A percentile compares a stretch with the other conserved stretches of the same genome.
These are phyloP conservation scores for Pseudococcus longispinus DNA, from an alignment of 2,888 invertebrate species.

Conservation along the genomic window DNA sequence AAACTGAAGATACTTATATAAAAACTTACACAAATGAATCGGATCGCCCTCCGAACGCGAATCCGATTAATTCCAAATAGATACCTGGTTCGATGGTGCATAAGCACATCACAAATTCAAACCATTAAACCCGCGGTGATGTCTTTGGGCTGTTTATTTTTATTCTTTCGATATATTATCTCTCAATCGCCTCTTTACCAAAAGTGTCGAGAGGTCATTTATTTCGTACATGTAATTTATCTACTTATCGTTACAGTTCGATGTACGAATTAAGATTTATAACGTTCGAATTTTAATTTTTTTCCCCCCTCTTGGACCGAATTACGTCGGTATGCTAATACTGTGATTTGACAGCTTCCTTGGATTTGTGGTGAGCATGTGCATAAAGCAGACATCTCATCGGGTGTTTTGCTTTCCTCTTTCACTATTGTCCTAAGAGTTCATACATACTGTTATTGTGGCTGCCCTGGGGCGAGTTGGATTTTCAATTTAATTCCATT, in stretches of 20 bases:
- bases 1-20: neutral
- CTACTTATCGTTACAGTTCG: neutral
- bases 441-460: neutral
- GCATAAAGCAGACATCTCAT: neutral
- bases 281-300: neutral
- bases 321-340: neutral
- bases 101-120: neutral
- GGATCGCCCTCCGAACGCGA: neutral
- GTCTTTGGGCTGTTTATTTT: constrained; percentile 24
- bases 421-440: neutral
- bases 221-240: constrained; percentile 15
- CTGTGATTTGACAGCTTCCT: constrained; percentile 4
- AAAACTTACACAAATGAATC: neutral
- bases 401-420: neutral
- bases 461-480: neutral
- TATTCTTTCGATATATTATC: constrained; percentile 31
- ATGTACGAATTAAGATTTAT: constrained; percentile 11
- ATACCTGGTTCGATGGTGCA: neutral
- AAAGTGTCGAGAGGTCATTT: constrained; percentile 28
- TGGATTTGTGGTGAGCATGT: neutral
- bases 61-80: constrained; percentile 1
- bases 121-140: constrained; percentile 18
- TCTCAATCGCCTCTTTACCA: constrained; percentile 15
- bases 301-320: neutral
- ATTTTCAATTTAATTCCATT: neutral